These are phyloP conservation scores for Drosophila azteca DNA, from an alignment of 1,140 invertebrate genomes.

Conservation along the genomic window DNA sequence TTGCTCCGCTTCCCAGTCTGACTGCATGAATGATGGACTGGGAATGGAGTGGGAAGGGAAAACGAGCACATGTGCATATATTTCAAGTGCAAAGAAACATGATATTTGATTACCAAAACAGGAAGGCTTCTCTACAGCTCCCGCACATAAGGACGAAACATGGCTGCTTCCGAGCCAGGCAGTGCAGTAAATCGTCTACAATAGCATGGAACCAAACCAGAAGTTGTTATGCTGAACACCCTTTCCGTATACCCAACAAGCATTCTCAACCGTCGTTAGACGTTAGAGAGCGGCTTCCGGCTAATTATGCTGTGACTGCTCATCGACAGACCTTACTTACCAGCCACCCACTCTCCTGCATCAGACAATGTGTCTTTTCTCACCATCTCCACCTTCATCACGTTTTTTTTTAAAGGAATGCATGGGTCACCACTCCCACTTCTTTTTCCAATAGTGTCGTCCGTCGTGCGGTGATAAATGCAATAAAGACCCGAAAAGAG, in stretches of 20 bases:
- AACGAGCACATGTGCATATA: conserved; percentile 10
- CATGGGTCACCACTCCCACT: neutral
- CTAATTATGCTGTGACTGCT: conserved; percentile 43
- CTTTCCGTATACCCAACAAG: neutral
- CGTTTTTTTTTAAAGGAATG: conserved; percentile 10
- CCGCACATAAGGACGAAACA: conserved; percentile 22
- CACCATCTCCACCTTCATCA: conserved; percentile 22
- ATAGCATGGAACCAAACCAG: too few species aligned
- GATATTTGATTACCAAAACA: conserved; percentile 64
- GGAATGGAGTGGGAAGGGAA: conserved; percentile 4
- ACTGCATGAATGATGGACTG: conserved; percentile 47
- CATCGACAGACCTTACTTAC: neutral
- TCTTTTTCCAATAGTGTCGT: too few species aligned
- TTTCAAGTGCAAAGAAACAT: conserved; percentile 61
- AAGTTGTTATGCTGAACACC: too few species aligned
- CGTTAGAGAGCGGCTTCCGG: neutral
- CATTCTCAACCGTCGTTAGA: conserved; percentile 1
- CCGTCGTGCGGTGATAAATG: conserved; percentile 61
- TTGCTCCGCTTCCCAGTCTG: neutral
- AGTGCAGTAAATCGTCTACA: too few species aligned
- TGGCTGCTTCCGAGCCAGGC: conserved; percentile 29
- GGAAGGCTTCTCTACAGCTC: neutral
- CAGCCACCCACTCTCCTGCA: neutral
- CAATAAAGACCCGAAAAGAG: conserved; percentile 66
- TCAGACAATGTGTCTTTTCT: conserved; percentile 48